Base-by-base conservation (phyloP, 2,888 invertebrate species). In the Pachymerium ferrugineum region DNA sequence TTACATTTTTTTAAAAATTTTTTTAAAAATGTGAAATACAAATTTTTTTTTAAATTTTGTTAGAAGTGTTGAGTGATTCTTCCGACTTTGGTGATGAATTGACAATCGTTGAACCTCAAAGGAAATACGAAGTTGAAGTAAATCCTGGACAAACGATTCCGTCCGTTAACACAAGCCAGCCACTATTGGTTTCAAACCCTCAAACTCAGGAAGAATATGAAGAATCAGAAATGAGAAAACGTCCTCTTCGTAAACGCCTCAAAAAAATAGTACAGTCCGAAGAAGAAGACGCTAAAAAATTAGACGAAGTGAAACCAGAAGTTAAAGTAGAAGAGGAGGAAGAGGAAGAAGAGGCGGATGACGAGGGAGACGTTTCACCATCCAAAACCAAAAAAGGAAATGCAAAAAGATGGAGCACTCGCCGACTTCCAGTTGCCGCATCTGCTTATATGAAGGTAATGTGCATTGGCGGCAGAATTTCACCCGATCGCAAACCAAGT, bases 381-480 rank as follows among this genome's bases (percentile, higher is more conserved):
- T n/a, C 47, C 3, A 47, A 47, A 16, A 3, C 19, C 16, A 47
- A 47, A 16, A 47, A 22, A 6, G 47, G 47, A 8, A 47, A 47
- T 22, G 47, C 22, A 2, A 73, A 73, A 31, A 25, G 31, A 22
- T 73, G 73, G 73, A 30, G 29, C 14, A 54, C 73, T 14, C 28
- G 73, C 1, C 54, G 67, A 31, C 19, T 73, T 22, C 73, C 73
- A 29, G 29, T 29, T 6, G 73, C 73, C 14, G 73, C 73, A 12
- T 54, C 73, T 16, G 67, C 73, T 2, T 73, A 54, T 22, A 73
- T 73, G 73, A 73, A 73, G 25, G 73, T 73, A 16, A 73, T 73
- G 73, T 28, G 67, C 28, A 54, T 73, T 31, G 67, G 73, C 19
- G 67, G 73, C 6, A 54, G 73, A 30, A 73, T 73, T 31, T 62